Evolutionary conservation across 2,888 invertebrate genomes (phyloP), one percentile per base, ranked within the genome.

Genomic region (Byasa hedistus): DNA sequence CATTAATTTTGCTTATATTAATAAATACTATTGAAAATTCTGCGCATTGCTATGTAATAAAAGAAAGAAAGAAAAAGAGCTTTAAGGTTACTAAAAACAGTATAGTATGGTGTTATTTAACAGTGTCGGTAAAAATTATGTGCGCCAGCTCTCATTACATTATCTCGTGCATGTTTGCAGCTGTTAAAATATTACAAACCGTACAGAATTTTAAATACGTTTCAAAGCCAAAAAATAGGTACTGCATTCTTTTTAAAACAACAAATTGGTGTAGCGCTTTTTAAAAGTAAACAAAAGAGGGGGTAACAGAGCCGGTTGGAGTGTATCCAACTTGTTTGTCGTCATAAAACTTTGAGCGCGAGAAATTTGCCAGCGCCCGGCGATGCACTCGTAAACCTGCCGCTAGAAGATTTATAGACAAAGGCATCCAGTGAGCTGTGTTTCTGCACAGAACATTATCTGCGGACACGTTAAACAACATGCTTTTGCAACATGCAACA

Each of bases 241-340:
- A 44, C 17, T 44, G 15, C 44, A 44, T 19, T 44, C 2, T 36
- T 44, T 52, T 21, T 5, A 52, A 19, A 52, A 10, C 21, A 52
- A 21, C 52, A 52, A 52, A 52, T 52, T 52, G 21, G 21, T 21
- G 10, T 5, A 57, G n/a, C 21, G n/a, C 27, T 57, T 57, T 27
- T 22, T 21, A 57, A 57, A 23, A 12, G 39, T 36, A 57, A 57
- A 57, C 21, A 39, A 63, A n/a, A n/a, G n/a, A 63, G 23, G 36
- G 1, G 57, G 15, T 32, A 32, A 58, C 21, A 19, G 39, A 52
- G 36, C 15, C 23, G 51, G 19, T 64, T 17, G 24, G 36, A 39
- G n/a, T 52, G 51, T 39, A 54, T 58, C 39, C 39, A 58, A 64
- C 52, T 64, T 15, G 64, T 64, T 58, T 64, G 58, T 58, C 23